phyloP scores from a whole-genome alignment of 1,140 invertebrate species.

The Fopius arisanus region DNA sequence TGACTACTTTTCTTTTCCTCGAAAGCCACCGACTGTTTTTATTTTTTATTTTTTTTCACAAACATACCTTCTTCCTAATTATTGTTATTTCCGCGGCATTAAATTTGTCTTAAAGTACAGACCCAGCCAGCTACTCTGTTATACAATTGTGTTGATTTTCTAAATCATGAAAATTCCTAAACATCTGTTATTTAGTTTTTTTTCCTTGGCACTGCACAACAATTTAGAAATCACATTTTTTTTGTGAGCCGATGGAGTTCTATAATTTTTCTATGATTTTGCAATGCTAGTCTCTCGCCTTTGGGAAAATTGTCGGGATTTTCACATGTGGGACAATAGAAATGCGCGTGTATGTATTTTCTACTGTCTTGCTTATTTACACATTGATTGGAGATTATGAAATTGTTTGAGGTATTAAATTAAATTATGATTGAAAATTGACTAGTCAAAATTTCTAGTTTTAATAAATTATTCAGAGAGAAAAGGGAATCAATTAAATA shows the following conservation, averaged over 20 bases:
- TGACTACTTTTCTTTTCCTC: conserved; percentile 23
- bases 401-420: not conserved
- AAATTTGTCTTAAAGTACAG: not conserved
- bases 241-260: not conserved
- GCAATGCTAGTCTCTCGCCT: not conserved
- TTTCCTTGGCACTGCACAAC: not conserved
- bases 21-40: not conserved
- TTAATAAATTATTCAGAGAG: too few species aligned
- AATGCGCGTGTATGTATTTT: not conserved
- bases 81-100: not conserved
- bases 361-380: not conserved
- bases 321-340: not conserved
- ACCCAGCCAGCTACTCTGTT: not conserved
- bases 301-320: not conserved
- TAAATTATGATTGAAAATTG: not conserved
- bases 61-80: not conserved
- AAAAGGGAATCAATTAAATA: not conserved
- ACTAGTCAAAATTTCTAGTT: too few species aligned
- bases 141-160: not conserved
- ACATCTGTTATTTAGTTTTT: not conserved
- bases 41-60: not conserved
- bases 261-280: not conserved
- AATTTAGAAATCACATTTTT: not conserved
- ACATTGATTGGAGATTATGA: not conserved
- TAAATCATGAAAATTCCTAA: not conserved